Evolutionary conservation across 2,888 invertebrate genomes (phyloP), one percentile per base, ranked within the genome.

Genomic region (Seira sanloemensis): DNA sequence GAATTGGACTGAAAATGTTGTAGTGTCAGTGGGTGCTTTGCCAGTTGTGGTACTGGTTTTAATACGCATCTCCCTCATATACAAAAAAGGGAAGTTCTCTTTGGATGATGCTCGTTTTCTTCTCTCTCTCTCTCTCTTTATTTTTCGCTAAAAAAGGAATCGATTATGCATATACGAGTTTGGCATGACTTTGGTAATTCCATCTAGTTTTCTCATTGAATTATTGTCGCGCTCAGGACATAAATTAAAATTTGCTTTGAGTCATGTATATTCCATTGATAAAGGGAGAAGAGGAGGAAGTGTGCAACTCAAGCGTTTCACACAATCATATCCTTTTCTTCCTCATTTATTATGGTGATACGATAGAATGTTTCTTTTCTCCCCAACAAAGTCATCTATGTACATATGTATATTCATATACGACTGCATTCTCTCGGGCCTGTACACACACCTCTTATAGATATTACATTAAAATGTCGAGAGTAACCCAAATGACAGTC

Each of bases 181-280:
- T 66, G 23, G 12, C 77, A 72, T 54, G 69, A 65, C 72, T 83
- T 67, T 67, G 66, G 75, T 73, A 79, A 84, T 84, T 84, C 76
- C 88, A 86, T 88, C 89, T 85, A 84, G 82, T 83, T 87, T 86
- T 88, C 89, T 86, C 79, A 88, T 88, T 89, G 89, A 89, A 89
- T 89, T 88, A 88, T 89, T 89, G 89, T 89, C 88, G 87, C 89
- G 88, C 88, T 86, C 85, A 88, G 88, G 88, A 89, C 89, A 89
- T 89, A 89, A 89, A 89, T 89, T 89, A 89, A 89, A 89, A 89
- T 88, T 87, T 87, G 88, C 89, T 89, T 88, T 89, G 87, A 88
- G 87, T 85, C 84, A 87, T 88, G 88, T 84, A 86, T 86, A 86
- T 80, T 86, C 68, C 84, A 76, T 79, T 79, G 79, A 79, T 84